A percentile compares a stretch with the other conserved stretches of the same genome.
Evolutionary conservation across 2,113 vertebrate species (phyloP).

Genomic region (Antechinus stuartii): DNA sequence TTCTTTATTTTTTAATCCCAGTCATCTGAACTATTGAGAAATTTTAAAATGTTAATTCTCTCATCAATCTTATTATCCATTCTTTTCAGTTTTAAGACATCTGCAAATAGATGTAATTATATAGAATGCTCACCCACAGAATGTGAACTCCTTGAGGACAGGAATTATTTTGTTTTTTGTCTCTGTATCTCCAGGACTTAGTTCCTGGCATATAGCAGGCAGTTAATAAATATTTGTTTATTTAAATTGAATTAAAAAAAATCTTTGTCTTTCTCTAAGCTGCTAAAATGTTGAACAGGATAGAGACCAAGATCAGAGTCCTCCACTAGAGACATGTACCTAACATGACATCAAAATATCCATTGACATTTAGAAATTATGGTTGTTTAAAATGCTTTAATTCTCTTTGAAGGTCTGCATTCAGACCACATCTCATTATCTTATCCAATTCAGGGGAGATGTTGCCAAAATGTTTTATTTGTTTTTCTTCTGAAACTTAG

Average conservation of each 20-base stretch:
- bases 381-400: neutral
- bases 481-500: neutral
- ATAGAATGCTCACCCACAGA: neutral
- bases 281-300: neutral
- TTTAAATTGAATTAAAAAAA: neutral
- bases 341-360: neutral
- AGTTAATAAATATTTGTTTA: neutral
- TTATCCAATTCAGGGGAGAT: neutral
- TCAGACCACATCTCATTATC: neutral
- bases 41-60: neutral
- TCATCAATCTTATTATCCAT: neutral
- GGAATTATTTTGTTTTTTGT: neutral
- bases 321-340: neutral
- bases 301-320: neutral
- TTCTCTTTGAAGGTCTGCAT: neutral
- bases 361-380: neutral
- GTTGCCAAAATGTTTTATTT: neutral
- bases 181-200: neutral
- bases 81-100: neutral
- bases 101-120: neutral
- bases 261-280: neutral
- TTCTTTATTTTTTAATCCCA: neutral
- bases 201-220: neutral
- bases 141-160: neutral
- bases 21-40: neutral